These are phyloP conservation scores for Myripristis jacobus DNA, from an alignment of 2,797 vertebrate species.

Conservation along the genomic window DNA sequence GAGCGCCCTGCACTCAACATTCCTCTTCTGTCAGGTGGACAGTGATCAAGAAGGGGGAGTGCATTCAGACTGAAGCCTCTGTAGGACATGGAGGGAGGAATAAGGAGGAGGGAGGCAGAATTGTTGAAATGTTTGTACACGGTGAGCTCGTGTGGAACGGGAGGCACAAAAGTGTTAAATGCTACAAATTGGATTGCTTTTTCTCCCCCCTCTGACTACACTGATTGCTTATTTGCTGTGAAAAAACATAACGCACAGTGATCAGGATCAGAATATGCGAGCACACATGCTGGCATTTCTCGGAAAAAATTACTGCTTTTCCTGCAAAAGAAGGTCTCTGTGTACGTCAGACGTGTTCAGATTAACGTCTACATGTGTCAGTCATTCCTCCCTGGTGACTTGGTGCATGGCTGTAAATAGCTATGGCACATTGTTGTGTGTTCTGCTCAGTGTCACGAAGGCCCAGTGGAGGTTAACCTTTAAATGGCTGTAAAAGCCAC, in stretches of 20 bases:
- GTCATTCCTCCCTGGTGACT: slow-evolving; percentile 4
- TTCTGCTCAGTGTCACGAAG: slow-evolving; percentile 55
- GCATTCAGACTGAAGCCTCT: not conserved
- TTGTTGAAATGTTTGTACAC: not conserved
- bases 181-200: not conserved
- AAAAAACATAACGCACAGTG: not conserved
- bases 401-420: slow-evolving; percentile 48
- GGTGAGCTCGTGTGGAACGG: too few relatives aligned
- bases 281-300: not conserved
- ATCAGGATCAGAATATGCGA: not conserved
- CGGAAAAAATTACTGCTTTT: not conserved
- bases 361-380: slow-evolving; percentile 16
- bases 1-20: too few relatives aligned
- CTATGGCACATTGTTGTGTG: slow-evolving; percentile 29
- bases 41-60: too few relatives aligned
- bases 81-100: not conserved
- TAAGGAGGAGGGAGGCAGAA: not conserved
- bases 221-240: not conserved
- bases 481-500: slow-evolving; percentile 63
- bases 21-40: too few relatives aligned
- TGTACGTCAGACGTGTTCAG: not conserved
- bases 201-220: not conserved
- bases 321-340: not conserved
- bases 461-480: slow-evolving; percentile 62
- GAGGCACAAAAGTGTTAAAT: not conserved